Evolutionary conservation across 2,113 vertebrate species (phyloP).

Genomic region (Brachypteracias leptosomus): DNA sequence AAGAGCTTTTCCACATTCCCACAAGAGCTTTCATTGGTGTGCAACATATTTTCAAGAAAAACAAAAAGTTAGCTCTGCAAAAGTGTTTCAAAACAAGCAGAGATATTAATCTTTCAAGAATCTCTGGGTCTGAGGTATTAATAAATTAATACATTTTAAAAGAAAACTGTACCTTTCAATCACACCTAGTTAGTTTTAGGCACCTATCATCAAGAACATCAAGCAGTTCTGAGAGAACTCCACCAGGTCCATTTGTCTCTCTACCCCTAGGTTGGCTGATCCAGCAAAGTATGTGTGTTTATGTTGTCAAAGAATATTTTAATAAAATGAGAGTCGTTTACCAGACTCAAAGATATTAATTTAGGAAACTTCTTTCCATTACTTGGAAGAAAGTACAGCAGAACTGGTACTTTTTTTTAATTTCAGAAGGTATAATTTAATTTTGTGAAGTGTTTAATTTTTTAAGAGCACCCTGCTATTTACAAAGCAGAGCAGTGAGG

Average conservation of each 20-base stretch:
- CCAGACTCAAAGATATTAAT: not conserved
- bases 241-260: not conserved
- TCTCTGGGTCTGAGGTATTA: not conserved
- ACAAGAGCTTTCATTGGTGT: not conserved
- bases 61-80: not conserved
- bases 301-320: not conserved
- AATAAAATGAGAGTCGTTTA: not conserved
- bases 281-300: not conserved
- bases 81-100: not conserved
- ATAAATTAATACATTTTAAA: not conserved
- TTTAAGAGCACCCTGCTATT: not conserved
- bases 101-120: not conserved
- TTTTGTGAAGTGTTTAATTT: not conserved
- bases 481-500: not conserved
- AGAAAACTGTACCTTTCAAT: not conserved
- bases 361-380: not conserved
- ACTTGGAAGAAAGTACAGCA: not conserved
- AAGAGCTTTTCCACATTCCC: not conserved
- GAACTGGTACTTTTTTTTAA: not conserved
- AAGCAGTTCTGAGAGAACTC: not conserved
- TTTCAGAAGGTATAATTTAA: not conserved
- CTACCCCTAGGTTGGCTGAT: not conserved
- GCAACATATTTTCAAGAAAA: not conserved
- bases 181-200: not conserved
- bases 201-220: not conserved